These are phyloP conservation scores for Formicarius rufipectus DNA, from an alignment of 2,113 vertebrate species.

Conservation along the genomic window DNA sequence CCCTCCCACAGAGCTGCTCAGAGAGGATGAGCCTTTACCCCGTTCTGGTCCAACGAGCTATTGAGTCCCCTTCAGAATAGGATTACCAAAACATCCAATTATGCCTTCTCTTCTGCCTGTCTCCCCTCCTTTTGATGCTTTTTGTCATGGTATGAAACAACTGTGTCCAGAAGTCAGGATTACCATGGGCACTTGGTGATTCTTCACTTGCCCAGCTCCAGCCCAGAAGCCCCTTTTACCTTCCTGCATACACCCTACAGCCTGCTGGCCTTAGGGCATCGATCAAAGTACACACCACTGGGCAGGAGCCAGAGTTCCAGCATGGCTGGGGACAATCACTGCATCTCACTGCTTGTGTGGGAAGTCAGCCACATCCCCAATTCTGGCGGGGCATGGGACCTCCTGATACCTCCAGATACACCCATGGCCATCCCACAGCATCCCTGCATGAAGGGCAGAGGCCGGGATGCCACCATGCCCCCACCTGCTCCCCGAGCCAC, in stretches of 20 bases:
- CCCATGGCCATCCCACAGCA: background rate
- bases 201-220: background rate
- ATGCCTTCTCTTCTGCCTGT: background rate
- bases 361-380: background rate
- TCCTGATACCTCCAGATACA: background rate
- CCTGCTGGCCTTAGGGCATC: fast-evolving
- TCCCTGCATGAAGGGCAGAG: background rate
- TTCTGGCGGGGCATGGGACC: background rate
- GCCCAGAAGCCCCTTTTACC: background rate
- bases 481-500: background rate
- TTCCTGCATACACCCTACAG: background rate
- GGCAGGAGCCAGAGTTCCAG: background rate
- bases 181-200: background rate
- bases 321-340: background rate
- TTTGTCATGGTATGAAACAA: background rate
- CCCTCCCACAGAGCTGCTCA: background rate
- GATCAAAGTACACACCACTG: fast-evolving
- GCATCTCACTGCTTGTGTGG: fast-evolving
- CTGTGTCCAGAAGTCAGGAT: background rate
- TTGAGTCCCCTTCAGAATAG: slow-evolving; percentile 23
- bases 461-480: background rate
- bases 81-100: slow-evolving; percentile 27
- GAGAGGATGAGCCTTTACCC: background rate
- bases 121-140: background rate
- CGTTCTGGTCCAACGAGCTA: background rate